Evolutionary conservation across 2,888 invertebrate genomes (phyloP).

Genomic region (Parelbella ahira): DNA sequence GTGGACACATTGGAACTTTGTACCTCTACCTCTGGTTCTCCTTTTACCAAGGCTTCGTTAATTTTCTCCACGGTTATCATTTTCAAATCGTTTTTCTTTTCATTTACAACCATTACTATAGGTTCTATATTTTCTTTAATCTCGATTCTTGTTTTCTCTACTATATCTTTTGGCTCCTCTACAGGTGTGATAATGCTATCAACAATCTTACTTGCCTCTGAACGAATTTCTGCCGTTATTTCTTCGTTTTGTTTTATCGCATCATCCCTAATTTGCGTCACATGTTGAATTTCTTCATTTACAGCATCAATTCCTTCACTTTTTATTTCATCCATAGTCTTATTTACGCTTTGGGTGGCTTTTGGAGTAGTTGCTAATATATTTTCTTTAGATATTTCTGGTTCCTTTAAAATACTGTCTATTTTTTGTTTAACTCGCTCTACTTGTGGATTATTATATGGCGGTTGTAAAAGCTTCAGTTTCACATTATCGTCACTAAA

Average conservation of each 20-base stretch:
- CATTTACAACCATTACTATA: constrained; percentile 65
- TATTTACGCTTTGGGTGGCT: constrained; percentile 47
- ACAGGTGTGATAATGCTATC: constrained; percentile 73
- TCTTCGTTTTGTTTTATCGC: constrained; percentile 51
- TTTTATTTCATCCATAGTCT: constrained; percentile 49
- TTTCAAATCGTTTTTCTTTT: constrained; percentile 50
- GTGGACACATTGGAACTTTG: constrained; percentile 80
- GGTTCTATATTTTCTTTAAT: constrained; percentile 57
- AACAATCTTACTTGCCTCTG: constrained; percentile 65
- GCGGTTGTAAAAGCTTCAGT: constrained; percentile 64
- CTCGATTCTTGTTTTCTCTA: constrained; percentile 40
- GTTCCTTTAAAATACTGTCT: constrained; percentile 69
- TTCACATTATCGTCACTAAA: constrained; percentile 61
- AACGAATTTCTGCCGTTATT: constrained; percentile 52
- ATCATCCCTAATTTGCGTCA: constrained; percentile 51
- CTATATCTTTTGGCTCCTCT: constrained; percentile 54
- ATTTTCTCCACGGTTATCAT: constrained; percentile 50
- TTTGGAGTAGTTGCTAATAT: constrained; percentile 48
- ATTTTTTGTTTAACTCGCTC: constrained; percentile 73
- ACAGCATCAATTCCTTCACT: constrained; percentile 47
- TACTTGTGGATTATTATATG: constrained; percentile 72
- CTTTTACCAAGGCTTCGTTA: constrained; percentile 74
- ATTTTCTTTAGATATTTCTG: constrained; percentile 71
- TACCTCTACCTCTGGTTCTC: constrained; percentile 81
- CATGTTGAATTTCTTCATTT: constrained; percentile 46